Conservation (phyloP, 1,140 invertebrate genomes). For the Aphelinus atriplicis region DNA sequence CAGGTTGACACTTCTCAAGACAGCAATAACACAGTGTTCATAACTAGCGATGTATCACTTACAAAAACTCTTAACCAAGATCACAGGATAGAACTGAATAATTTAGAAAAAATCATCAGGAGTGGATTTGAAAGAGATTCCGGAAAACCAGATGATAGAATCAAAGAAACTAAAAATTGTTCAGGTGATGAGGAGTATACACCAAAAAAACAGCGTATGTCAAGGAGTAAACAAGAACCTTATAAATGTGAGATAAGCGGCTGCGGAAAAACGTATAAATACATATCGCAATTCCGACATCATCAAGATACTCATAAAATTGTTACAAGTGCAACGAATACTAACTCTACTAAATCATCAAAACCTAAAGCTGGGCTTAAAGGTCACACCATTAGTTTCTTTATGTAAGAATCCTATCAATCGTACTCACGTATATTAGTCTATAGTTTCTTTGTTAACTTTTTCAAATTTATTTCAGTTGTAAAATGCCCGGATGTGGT, state of each 20-base stretch:
- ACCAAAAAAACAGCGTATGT: conserved; percentile 64
- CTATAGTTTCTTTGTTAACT: no score
- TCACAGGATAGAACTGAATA: conserved; percentile 58
- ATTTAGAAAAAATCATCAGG: conserved; percentile 57
- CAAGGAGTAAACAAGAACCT: conserved; percentile 60
- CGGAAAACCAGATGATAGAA: conserved; percentile 50
- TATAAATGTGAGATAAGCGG: conserved; percentile 60
- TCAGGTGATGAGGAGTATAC: conserved; percentile 64
- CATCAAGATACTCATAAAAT: conserved; percentile 64
- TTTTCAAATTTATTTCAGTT: conserved; percentile 45
- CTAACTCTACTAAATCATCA: conserved; percentile 48
- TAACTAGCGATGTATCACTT: conserved; percentile 58
- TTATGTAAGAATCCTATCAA: conserved; percentile 53
- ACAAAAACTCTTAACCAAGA: conserved; percentile 57
- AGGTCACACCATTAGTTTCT: conserved; percentile 63
- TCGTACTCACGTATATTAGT: no score
- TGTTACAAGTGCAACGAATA: conserved; percentile 46
- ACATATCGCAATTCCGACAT: conserved; percentile 64
- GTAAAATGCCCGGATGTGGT: conserved; percentile 62
- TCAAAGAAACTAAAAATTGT: conserved; percentile 51
- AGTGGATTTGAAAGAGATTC: conserved; percentile 53
- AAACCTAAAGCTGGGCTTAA: conserved; percentile 54
- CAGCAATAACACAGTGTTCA: conserved; percentile 52
- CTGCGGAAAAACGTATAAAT: conserved; percentile 64
- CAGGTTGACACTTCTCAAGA: conserved; percentile 50